phyloP scores from a whole-genome alignment of 2,888 invertebrate genomes.

The Abscondita cerata region DNA sequence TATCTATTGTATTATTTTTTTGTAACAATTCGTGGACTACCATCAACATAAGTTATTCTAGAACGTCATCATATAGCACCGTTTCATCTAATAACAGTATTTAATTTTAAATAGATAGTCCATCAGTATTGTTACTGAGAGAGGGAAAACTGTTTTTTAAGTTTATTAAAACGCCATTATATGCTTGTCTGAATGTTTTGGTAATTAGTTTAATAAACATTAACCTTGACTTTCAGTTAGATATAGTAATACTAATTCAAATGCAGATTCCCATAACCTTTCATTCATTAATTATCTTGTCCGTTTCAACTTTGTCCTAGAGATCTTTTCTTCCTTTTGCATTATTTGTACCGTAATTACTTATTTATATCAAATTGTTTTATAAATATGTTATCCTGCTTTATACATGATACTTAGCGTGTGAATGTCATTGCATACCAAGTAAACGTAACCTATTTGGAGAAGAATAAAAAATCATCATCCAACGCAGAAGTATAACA shows the following conservation, averaged over 20 bases:
- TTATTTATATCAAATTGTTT: not conserved
- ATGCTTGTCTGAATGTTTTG: no score
- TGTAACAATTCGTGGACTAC: slow-evolving; percentile 11
- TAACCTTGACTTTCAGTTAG: no score
- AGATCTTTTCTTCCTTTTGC: no score
- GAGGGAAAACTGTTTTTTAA: no score
- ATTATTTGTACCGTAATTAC: no score
- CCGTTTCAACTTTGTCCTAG: no score
- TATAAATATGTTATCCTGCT: slow-evolving; percentile 12
- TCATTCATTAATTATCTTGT: no score
- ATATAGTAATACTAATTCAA: no score
- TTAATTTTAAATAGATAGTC: slow-evolving; percentile 1
- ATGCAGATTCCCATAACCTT: no score
- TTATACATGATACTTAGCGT: slow-evolving; percentile 22
- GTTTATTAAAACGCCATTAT: no score
- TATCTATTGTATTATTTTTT: slow-evolving; percentile 37
- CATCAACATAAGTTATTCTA: slow-evolving; percentile 19
- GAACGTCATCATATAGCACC: slow-evolving; percentile 14
- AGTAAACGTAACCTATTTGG: slow-evolving; percentile 27
- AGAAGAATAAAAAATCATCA: slow-evolving; percentile 30
- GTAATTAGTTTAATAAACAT: no score
- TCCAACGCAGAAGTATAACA: slow-evolving; percentile 23
- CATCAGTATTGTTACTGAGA: not conserved
- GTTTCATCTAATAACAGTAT: not conserved
- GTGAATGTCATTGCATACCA: slow-evolving; percentile 28